Conservation (phyloP, 2,113 vertebrate genomes). For the Odocoileus hemionus region DNA sequence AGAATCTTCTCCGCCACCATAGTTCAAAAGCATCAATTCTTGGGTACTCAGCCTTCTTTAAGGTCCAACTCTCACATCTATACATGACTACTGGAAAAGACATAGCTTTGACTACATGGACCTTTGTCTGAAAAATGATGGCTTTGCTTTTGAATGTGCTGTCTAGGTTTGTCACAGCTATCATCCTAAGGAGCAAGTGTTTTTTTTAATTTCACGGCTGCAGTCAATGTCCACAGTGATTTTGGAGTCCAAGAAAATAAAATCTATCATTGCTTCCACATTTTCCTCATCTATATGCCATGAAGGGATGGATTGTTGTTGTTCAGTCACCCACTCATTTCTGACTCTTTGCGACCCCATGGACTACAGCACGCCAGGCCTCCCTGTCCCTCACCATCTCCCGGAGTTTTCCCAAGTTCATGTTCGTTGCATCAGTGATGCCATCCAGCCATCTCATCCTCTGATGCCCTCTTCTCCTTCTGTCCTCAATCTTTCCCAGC, state of each 20-base stretch:
- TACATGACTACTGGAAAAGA: neutral
- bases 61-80: neutral
- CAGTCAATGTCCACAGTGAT: neutral
- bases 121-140: neutral
- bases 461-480: neutral
- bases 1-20: neutral
- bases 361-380: neutral
- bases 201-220: neutral
- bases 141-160: neutral
- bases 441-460: neutral
- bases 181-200: neutral
- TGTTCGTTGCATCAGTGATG: neutral
- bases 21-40: neutral
- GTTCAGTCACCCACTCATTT: neutral
- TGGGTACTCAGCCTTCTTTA: neutral
- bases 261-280: neutral
- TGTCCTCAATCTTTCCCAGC: neutral
- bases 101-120: neutral
- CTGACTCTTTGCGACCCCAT: fast-evolving
- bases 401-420: neutral
- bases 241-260: neutral
- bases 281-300: neutral
- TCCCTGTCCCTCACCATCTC: neutral
- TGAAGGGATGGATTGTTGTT: neutral
- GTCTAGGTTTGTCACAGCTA: neutral